Evolutionary conservation across 2,113 vertebrate genomes (phyloP).

Genomic region (Ciconia maguari): DNA sequence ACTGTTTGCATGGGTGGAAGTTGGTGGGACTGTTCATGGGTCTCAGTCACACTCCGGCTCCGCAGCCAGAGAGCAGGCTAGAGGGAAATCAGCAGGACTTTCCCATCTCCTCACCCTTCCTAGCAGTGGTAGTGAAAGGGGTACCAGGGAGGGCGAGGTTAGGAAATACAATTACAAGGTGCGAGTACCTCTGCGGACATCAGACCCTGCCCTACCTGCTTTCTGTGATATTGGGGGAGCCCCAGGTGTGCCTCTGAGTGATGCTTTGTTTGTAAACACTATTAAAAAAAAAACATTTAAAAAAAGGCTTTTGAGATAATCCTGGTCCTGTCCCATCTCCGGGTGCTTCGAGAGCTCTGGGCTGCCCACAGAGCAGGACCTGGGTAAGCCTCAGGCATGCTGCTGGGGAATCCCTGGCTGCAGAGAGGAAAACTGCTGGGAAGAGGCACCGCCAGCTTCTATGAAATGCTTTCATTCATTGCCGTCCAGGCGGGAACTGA

Average conservation of each 20-base stretch:
- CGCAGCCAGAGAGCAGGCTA: background rate
- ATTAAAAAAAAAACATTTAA: background rate
- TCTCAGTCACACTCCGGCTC: background rate
- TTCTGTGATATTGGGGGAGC: background rate
- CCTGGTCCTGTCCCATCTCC: background rate
- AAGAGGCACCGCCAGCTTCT: constrained; percentile 6
- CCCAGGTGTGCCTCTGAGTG: background rate
- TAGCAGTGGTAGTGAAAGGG: background rate
- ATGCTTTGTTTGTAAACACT: background rate
- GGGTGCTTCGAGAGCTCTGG: background rate
- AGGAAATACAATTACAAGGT: background rate
- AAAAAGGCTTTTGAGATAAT: background rate
- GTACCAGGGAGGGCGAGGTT: background rate
- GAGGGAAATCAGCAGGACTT: background rate
- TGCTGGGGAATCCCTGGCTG: background rate
- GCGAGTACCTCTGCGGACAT: background rate
- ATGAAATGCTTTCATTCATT: constrained; percentile 29
- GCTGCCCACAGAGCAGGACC: background rate
- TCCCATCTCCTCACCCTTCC: background rate
- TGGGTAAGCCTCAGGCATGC: background rate
- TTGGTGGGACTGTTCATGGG: background rate
- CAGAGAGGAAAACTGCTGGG: background rate
- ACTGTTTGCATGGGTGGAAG: background rate
- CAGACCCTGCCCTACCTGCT: background rate
- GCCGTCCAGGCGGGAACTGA: background rate